Evolutionary conservation across 2,888 invertebrate genomes (phyloP).

Genomic region (Metacarcinus magister): DNA sequence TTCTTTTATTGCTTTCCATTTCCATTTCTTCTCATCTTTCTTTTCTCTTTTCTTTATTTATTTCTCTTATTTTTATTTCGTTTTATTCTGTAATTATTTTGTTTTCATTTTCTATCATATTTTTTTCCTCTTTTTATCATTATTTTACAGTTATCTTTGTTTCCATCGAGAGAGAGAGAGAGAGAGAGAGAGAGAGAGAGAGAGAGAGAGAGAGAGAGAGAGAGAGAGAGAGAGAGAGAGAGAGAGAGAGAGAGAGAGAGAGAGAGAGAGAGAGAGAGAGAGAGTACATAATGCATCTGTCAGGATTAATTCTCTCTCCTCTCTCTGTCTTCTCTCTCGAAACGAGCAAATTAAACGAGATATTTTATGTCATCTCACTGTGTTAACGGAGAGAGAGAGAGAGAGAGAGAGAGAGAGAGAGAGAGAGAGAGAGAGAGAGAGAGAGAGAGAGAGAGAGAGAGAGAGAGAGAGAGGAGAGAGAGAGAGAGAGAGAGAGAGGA

Average conservation of each 20-base stretch:
- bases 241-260: conserved; percentile 59
- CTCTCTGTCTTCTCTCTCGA: not conserved
- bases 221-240: not conserved
- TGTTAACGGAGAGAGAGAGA: conserved; percentile 5
- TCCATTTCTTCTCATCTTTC: not conserved
- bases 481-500: too few relatives aligned
- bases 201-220: not conserved
- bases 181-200: conserved; percentile 26
- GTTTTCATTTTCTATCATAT: too few relatives aligned
- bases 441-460: not conserved
- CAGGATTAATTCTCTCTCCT: not conserved
- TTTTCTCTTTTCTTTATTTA: not conserved
- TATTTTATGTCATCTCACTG: not conserved
- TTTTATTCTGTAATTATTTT: too few relatives aligned
- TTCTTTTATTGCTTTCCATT: too few relatives aligned
- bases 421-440: not conserved
- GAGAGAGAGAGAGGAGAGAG: not conserved
- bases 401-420: conserved; percentile 48
- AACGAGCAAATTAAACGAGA: not conserved
- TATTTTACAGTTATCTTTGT: not conserved
- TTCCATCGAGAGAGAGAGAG: not conserved
- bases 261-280: conserved; percentile 3
- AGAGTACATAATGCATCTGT: conserved; percentile 29
- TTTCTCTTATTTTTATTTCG: too few relatives aligned
- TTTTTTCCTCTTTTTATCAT: too few relatives aligned